A percentile compares a stretch with the other conserved stretches of the same genome.
These are phyloP conservation scores for Philopotamus ludificatus DNA, from an alignment of 1,140 invertebrate genomes.

Conservation along the genomic window DNA sequence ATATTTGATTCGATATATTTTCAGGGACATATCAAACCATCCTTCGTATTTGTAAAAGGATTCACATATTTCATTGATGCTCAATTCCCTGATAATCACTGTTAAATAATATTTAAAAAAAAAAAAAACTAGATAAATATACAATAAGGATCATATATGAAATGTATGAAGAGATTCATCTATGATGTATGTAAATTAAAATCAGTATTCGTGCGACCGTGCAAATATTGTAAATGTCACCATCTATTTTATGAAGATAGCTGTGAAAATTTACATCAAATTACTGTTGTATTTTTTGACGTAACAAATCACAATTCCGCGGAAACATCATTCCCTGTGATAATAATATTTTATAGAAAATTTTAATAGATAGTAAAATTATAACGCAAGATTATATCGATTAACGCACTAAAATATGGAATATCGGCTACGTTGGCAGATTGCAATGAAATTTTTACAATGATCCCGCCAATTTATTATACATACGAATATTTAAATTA, in stretches of 20 bases:
- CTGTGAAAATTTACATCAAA: slow-evolving; percentile 8
- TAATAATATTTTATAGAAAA: not conserved
- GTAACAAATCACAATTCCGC: not conserved
- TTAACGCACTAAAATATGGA: not conserved
- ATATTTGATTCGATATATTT: slow-evolving; percentile 22
- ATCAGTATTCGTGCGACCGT: slow-evolving; percentile 28
- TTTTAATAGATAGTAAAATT: not conserved
- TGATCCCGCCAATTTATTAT: no score
- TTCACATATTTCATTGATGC: slow-evolving; percentile 20
- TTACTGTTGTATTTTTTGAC: slow-evolving; percentile 21
- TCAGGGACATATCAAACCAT: slow-evolving; percentile 37
- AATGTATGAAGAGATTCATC: slow-evolving; percentile 24
- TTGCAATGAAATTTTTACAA: no score
- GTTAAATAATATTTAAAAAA: slow-evolving; percentile 10
- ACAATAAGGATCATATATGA: slow-evolving; percentile 23
- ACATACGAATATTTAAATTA: not conserved
- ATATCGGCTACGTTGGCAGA: no score
- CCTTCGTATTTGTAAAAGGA: slow-evolving; percentile 23
- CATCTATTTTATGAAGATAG: slow-evolving; percentile 12
- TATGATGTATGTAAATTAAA: slow-evolving; percentile 24
- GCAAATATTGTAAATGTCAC: slow-evolving; percentile 26
- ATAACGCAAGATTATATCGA: not conserved
- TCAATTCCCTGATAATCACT: slow-evolving; percentile 22
- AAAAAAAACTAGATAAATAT: slow-evolving; percentile 28
- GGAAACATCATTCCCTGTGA: not conserved